Evolutionary conservation across 2,888 invertebrate genomes (phyloP).

Genomic region (Monoplex corrugatus): DNA sequence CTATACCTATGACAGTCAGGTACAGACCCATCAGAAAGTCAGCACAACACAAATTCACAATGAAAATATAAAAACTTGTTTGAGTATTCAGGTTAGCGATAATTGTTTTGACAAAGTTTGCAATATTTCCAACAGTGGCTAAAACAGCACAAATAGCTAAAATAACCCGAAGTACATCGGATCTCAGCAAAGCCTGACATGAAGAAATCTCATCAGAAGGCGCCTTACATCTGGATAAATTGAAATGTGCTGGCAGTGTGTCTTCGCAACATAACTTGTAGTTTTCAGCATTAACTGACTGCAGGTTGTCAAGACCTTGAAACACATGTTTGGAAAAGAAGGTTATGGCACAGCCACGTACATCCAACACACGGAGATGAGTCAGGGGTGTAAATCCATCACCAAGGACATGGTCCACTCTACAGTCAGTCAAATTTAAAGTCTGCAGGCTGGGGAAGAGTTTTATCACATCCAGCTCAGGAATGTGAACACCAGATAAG

Average conservation of each 20-base stretch:
- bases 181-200: conserved; percentile 26
- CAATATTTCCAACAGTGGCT: conserved; percentile 5
- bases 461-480: not conserved
- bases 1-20: conserved; percentile 29
- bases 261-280: conserved; percentile 44
- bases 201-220: conserved; percentile 36
- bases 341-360: not conserved
- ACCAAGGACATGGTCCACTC: not conserved
- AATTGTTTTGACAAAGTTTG: not conserved
- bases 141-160: not conserved
- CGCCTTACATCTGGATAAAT: not conserved
- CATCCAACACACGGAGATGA: conserved; percentile 15
- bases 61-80: not conserved
- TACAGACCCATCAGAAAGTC: conserved; percentile 38
- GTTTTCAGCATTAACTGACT: conserved; percentile 31
- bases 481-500: not conserved
- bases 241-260: not conserved
- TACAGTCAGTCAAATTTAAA: not conserved
- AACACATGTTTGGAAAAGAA: not conserved
- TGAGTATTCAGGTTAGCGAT: not conserved
- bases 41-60: not conserved
- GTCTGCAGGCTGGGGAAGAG: not conserved
- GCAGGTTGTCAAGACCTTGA: not conserved
- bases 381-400: conserved; percentile 30
- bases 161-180: not conserved